These are phyloP conservation scores for Agonopterix arenella DNA, from an alignment of 2,888 invertebrate species.

Conservation along the genomic window DNA sequence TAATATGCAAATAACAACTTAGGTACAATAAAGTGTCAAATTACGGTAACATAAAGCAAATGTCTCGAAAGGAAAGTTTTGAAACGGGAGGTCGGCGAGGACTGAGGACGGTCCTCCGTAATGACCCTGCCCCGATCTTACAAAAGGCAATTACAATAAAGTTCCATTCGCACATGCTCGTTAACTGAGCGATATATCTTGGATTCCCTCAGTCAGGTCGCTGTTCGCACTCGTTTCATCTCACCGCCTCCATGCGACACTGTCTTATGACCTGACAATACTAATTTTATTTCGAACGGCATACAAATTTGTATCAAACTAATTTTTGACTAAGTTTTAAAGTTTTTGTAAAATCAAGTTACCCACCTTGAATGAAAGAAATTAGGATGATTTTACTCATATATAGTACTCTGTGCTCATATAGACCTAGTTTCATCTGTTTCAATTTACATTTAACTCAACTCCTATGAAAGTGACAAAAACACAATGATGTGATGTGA, in stretches of 20 bases:
- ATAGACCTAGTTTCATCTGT: too few relatives aligned
- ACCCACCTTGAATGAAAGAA: too few relatives aligned
- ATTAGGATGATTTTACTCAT: too few relatives aligned
- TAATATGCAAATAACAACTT: slow-evolving; percentile 1
- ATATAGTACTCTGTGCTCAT: too few relatives aligned
- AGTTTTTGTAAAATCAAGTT: too few relatives aligned
- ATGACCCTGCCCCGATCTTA: slow-evolving; percentile 73
- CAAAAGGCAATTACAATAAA: slow-evolving; percentile 77
- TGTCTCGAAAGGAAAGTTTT: slow-evolving; percentile 53
- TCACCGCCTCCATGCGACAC: slow-evolving; percentile 20
- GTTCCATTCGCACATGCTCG: slow-evolving; percentile 74
- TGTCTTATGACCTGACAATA: not conserved
- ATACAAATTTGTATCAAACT: not conserved
- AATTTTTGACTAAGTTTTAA: too few relatives aligned
- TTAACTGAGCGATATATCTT: slow-evolving; percentile 74
- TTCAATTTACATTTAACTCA: too few relatives aligned
- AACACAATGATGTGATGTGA: not conserved
- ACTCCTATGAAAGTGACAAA: too few relatives aligned
- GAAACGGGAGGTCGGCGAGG: slow-evolving; percentile 47
- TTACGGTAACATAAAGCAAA: slow-evolving; percentile 23
- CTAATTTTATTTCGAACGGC: not conserved
- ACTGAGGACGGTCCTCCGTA: slow-evolving; percentile 55
- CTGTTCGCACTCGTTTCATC: slow-evolving; percentile 55
- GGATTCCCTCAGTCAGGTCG: slow-evolving; percentile 57
- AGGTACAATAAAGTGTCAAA: slow-evolving; percentile 1